These are phyloP conservation scores for Pseudolaguvia tuberculata DNA, from an alignment of 2,113 vertebrate species.

Conservation along the genomic window DNA sequence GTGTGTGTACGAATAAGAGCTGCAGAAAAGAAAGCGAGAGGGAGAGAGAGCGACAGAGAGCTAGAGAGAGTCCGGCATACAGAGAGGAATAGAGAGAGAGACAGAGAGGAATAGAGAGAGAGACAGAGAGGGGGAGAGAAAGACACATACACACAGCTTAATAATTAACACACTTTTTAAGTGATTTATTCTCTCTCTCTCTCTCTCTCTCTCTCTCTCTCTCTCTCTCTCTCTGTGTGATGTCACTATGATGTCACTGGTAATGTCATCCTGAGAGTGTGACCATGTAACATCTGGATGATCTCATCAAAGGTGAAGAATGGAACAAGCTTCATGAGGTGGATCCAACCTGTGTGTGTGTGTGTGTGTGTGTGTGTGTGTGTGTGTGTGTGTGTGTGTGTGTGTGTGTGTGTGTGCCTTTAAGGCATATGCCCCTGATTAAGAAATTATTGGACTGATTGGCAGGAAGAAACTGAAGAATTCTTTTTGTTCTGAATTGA, in stretches of 20 bases:
- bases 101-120: background rate
- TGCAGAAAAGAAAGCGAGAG: background rate
- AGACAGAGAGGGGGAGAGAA: background rate
- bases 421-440: constrained; percentile 49
- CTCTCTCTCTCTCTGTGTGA: too few species aligned
- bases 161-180: background rate
- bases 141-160: background rate
- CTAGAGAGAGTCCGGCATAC: too few species aligned
- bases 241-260: background rate
- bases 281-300: background rate
- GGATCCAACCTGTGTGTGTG: constrained; percentile 6
- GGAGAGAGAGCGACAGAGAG: too few species aligned
- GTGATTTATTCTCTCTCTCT: background rate
- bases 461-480: constrained; percentile 8
- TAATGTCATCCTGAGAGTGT: background rate
- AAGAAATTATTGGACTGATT: constrained; percentile 40
- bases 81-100: background rate
- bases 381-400: constrained; percentile 16
- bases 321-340: background rate
- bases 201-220: too few species aligned
- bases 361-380: constrained; percentile 4
- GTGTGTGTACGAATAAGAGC: background rate
- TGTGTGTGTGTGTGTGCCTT: constrained; percentile 37
- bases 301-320: background rate
- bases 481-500: constrained; percentile 10